phyloP scores from a whole-genome alignment of 2,113 vertebrate genomes.

The Nibea coibor region DNA sequence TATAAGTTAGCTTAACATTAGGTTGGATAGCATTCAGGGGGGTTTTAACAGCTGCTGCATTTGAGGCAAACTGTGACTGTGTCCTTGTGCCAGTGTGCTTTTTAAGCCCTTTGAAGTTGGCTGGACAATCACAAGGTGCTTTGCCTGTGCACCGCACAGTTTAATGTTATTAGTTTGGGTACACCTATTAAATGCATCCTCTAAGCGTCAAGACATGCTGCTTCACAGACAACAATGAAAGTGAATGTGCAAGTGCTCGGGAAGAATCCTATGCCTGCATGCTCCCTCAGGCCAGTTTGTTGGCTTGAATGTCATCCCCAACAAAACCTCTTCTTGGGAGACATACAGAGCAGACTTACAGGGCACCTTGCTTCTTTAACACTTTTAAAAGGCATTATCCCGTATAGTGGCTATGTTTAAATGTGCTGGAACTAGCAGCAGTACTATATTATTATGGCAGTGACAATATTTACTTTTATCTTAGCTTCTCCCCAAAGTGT shows the following conservation, averaged over 20 bases:
- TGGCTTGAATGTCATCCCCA: slow-evolving; percentile 18
- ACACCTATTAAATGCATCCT: slow-evolving; percentile 48
- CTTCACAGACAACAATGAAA: slow-evolving; percentile 40
- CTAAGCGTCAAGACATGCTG: slow-evolving; percentile 8
- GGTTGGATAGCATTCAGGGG: background rate
- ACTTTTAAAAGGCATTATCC: slow-evolving; percentile 1
- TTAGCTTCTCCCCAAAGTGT: background rate
- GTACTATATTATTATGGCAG: background rate
- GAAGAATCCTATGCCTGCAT: slow-evolving; percentile 31
- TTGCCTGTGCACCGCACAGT: slow-evolving; percentile 5
- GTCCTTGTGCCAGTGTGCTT: slow-evolving; percentile 34
- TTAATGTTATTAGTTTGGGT: slow-evolving; percentile 53
- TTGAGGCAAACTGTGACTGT: slow-evolving; percentile 1
- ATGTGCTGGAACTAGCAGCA: background rate
- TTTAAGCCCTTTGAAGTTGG: slow-evolving; percentile 50
- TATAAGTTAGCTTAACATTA: background rate
- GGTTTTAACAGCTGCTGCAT: slow-evolving; percentile 15
- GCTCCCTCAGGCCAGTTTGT: slow-evolving; percentile 29
- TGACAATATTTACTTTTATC: background rate
- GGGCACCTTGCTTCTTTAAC: background rate
- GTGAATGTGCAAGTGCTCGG: slow-evolving; percentile 40
- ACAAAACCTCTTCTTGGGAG: background rate
- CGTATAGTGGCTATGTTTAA: background rate
- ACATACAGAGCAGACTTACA: background rate
- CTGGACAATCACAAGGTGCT: slow-evolving; percentile 31